A percentile compares a stretch with the other conserved stretches of the same genome.
Conservation (phyloP, 1,140 invertebrate species). For the Drosophila sturtevanti region DNA sequence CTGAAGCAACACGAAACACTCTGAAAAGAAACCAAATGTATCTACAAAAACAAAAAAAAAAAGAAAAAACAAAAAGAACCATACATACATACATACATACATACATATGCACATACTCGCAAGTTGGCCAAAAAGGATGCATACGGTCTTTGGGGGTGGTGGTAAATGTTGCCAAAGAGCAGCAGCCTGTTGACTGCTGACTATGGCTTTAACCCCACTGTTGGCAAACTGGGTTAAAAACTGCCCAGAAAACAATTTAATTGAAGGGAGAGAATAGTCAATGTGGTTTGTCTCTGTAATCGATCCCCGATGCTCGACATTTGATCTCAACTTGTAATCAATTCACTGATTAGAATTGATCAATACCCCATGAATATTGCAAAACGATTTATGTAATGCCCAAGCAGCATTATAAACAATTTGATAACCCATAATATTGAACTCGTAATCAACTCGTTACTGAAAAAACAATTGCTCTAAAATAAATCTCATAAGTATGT, state of each 20-base stretch:
- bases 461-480: neutral
- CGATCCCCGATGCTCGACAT: neutral
- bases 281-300: too few species aligned
- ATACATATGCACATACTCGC: too few species aligned
- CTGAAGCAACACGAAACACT: constrained; percentile 21
- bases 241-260: neutral
- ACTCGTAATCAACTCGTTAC: neutral
- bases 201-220: constrained; percentile 33
- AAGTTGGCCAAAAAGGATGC: neutral
- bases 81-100: too few species aligned
- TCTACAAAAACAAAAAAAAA: neutral
- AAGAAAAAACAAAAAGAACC: too few species aligned
- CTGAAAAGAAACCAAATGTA: constrained; percentile 31
- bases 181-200: constrained; percentile 48
- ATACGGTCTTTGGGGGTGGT: neutral
- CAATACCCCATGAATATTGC: constrained; percentile 2
- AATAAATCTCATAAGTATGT: neutral
- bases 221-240: neutral
- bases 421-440: neutral
- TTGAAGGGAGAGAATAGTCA: neutral
- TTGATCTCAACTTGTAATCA: constrained; percentile 2
- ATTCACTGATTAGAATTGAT: neutral
- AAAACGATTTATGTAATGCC: neutral
- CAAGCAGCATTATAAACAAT: constrained; percentile 6
- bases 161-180: constrained; percentile 16